Conservation (phyloP, 2,113 vertebrate genomes). For the Ammodytes dubius region DNA sequence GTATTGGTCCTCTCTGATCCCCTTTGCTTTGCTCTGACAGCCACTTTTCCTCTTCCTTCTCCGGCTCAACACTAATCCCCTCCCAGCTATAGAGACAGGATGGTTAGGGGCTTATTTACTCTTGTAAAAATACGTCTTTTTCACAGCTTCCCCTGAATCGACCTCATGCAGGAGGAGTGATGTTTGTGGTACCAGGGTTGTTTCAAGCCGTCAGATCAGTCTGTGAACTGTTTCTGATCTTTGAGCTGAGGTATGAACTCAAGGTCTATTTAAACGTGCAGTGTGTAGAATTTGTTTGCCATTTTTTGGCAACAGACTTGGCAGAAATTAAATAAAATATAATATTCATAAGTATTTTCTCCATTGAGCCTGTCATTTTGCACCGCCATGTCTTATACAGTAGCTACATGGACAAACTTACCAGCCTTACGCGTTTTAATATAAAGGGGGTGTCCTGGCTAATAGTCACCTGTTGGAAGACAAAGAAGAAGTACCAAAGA, state of each 20-base stretch:
- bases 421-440: too few relatives aligned
- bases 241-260: constrained; percentile 27
- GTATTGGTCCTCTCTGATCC: constrained; percentile 65
- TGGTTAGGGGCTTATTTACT: constrained; percentile 80
- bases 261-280: background rate
- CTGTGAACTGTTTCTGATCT: constrained; percentile 47
- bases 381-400: too few relatives aligned
- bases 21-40: constrained; percentile 67
- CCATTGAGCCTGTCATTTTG: too few relatives aligned
- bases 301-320: too few relatives aligned
- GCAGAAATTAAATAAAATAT: too few relatives aligned
- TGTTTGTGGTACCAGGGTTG: constrained; percentile 9
- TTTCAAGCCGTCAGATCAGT: constrained; percentile 29
- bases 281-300: too few relatives aligned
- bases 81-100: constrained; percentile 66
- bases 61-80: constrained; percentile 75
- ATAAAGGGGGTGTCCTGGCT: too few relatives aligned
- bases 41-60: constrained; percentile 65
- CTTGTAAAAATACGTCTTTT: constrained; percentile 64
- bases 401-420: too few relatives aligned
- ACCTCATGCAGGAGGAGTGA: constrained; percentile 7
- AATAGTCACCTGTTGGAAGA: too few relatives aligned
- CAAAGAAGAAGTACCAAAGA: too few relatives aligned
- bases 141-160: constrained; percentile 49
- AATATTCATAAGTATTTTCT: too few relatives aligned